These are phyloP conservation scores for Platichthys flesus DNA, from an alignment of 2,113 vertebrate species.

Conservation along the genomic window DNA sequence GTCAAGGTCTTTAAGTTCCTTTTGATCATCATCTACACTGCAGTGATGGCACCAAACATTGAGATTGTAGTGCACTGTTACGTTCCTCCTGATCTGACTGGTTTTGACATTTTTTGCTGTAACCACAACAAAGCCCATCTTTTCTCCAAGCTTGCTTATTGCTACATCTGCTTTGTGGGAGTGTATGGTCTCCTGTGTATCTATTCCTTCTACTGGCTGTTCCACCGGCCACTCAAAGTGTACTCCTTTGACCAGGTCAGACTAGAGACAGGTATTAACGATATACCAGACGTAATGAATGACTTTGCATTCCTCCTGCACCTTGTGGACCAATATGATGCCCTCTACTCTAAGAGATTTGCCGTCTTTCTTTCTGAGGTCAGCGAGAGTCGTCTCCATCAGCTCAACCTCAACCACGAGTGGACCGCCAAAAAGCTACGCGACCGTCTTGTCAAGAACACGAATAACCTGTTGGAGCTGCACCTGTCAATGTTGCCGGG, in stretches of 20 bases:
- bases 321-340: slow-evolving; percentile 91
- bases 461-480: slow-evolving; percentile 82
- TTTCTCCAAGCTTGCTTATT: slow-evolving; percentile 90
- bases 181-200: slow-evolving; percentile 88
- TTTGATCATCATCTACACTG: slow-evolving; percentile 85
- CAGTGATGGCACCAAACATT: slow-evolving; percentile 84
- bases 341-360: slow-evolving; percentile 90
- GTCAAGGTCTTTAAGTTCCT: slow-evolving; percentile 89
- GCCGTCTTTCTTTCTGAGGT: slow-evolving; percentile 92
- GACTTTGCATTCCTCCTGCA: slow-evolving; percentile 94
- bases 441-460: slow-evolving; percentile 81
- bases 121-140: slow-evolving; percentile 91
- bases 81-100: slow-evolving; percentile 87
- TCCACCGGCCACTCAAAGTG: slow-evolving; percentile 88
- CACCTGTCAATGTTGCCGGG: slow-evolving; percentile 87
- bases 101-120: slow-evolving; percentile 89
- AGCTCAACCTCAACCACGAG: slow-evolving; percentile 90
- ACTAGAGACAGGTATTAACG: slow-evolving; percentile 88
- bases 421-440: slow-evolving; percentile 89
- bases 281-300: slow-evolving; percentile 92
- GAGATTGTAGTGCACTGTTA: slow-evolving; percentile 86
- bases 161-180: slow-evolving; percentile 88
- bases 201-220: slow-evolving; percentile 91
- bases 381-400: slow-evolving; percentile 88
- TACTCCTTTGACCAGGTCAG: slow-evolving; percentile 89